Evolutionary conservation across 2,888 invertebrate genomes (phyloP), one percentile per base, ranked within the genome.

Genomic region (Hartigia nigra): DNA sequence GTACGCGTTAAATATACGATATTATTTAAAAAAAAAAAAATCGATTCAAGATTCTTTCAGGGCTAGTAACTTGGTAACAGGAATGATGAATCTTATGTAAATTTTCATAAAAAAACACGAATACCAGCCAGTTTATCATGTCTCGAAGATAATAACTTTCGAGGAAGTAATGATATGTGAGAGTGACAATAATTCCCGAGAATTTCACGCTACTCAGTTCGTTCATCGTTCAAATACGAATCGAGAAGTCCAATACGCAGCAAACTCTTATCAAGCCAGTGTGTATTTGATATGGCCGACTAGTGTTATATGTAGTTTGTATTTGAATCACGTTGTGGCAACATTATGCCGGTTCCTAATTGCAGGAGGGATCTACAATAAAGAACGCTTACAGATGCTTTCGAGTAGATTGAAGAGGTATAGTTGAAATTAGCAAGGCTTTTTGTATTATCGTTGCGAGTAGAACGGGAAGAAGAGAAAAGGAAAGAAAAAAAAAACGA

Each of bases 301-400:
- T 23, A 2, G 55, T 55, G 14, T 55, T 23, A 23, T 5, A 23
- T 55, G 23, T 23, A 55, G 55, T 55, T 55, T 55, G 55, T 5
- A 55, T 23, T 55, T 9, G 55, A 9, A 9, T 23, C 55, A 9
- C 55, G 55, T 55, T 55, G 9, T 55, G 55, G 9, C 55, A 55
- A 55, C 55, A 37, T 37, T 37, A 37, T 37, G 12, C 37, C 37
- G 23, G 23, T 55, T 23, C 55, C 23, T 55, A 55, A 55, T 23
- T 55, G 55, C 23, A 55, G 23, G 55, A 55, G 23, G 76, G 72
- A 39, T 70, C 4, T 31, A 5, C 37, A 31, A 32, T n/a, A 69
- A n/a, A n/a, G 35, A 9, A 76, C 75, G 76, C 79, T 76, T 79
- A 82, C 82, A 81, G 81, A 82, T 82, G 81, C 79, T 77, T 79